Percentiles rank a stretch among this genome's conserved stretches.
These are phyloP conservation scores for Andrena bicolor DNA, from an alignment of 2,888 invertebrate genomes.

Conservation along the genomic window DNA sequence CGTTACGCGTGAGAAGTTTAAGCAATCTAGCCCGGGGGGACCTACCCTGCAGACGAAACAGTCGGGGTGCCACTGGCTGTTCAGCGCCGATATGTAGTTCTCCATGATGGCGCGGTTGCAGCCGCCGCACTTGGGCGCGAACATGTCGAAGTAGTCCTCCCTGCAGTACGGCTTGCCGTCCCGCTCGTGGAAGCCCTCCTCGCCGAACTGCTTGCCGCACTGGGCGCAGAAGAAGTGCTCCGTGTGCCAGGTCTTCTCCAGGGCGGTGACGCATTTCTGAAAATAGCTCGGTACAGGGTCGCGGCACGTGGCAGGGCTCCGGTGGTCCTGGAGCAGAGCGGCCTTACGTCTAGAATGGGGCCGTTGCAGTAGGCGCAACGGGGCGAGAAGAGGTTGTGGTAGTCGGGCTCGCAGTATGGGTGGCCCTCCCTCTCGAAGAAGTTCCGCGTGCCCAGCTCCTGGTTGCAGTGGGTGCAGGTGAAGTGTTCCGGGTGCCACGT, in stretches of 20 bases:
- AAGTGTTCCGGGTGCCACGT: constrained; percentile 99
- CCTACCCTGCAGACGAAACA: constrained; percentile 99
- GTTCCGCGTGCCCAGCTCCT: constrained; percentile 98
- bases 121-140: constrained; percentile 98
- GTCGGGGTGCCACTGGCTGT: constrained; percentile 99
- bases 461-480: constrained; percentile 98
- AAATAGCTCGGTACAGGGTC: constrained; percentile 55
- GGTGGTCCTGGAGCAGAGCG: too few relatives aligned
- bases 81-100: constrained; percentile 98
- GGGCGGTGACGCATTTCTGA: constrained; percentile 99
- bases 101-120: constrained; percentile 98
- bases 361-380: constrained; percentile 99
- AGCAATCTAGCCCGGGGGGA: neutral
- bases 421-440: constrained; percentile 99
- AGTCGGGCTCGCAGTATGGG: constrained; percentile 99
- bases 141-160: constrained; percentile 98
- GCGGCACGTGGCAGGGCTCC: too few relatives aligned
- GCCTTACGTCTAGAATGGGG: constrained; percentile 97
- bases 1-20: neutral
- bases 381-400: constrained; percentile 99
- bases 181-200: constrained; percentile 98
- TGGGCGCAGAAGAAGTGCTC: constrained; percentile 99
- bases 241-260: constrained; percentile 99
- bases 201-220: constrained; percentile 98
- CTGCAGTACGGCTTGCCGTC: constrained; percentile 98